Base-by-base conservation (phyloP, 2,113 vertebrate species). In the Cochlearius cochlearius region DNA sequence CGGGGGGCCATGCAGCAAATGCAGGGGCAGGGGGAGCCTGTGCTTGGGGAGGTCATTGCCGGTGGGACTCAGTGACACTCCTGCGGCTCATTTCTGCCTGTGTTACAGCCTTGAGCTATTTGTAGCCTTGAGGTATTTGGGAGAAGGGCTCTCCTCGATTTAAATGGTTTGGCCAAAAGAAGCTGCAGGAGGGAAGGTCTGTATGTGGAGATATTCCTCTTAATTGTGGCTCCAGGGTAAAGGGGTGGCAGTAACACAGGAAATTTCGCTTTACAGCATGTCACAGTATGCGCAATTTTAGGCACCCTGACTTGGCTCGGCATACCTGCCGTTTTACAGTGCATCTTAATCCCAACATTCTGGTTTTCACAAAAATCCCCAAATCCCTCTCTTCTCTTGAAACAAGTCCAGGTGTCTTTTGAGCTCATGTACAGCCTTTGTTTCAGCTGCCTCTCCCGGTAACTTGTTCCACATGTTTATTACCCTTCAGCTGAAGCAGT, bases 391-490 rank as follows among this genome's bases (percentile, higher is more conserved):
- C 25, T 86, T 59, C 34, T 50, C 41, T 86, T 88, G 78, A 93
- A 95, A 55, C 21, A 88, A 78, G 21, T 74, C 75, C 67, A 87
- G 93, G 68, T 95, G 68, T 71, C 82, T 94, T 92, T 87, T 89
- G 73, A 95, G 77, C 41, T 88, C 36, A 16, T 32, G 20, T 64
- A 26, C 12, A 89, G 50, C 74, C 55, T 96, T 89, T 93, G 56
- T 91, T 94, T 95, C 88, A 89, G 58, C 83, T 88, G 66, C 52
- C 36, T 96, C 15, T 92, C 52, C 81, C 96, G 34, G 73, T 95
- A 86, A 90, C n/a, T 84, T 90, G n/a, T 96, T 96, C 91, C 88
- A 91, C 62, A 82, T 95, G 89, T 93, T 89, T 85, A 75, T 63
- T 96, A 43, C 38, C 45, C 82, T 96, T 75, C 86, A 89, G 55